These are phyloP conservation scores for Onychorhynchus coronatus DNA, from an alignment of 2,113 vertebrate species.

Conservation along the genomic window DNA sequence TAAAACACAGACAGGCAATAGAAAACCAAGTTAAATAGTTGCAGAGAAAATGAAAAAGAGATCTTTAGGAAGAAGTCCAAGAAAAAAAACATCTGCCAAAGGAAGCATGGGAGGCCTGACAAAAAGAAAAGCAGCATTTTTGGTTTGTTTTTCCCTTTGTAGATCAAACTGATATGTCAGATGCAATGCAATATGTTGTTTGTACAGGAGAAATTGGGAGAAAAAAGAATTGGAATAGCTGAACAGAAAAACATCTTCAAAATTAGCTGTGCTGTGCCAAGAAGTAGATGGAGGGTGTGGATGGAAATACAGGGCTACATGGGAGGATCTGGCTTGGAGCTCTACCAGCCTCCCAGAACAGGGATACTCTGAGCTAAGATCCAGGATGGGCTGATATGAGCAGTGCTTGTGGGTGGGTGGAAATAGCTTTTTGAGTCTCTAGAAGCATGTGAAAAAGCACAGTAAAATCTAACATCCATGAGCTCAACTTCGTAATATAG, in stretches of 20 bases:
- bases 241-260: conserved; percentile 4
- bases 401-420: background rate
- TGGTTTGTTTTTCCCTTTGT: conserved; percentile 33
- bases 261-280: background rate
- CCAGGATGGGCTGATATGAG: background rate
- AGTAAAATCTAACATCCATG: background rate
- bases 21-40: background rate
- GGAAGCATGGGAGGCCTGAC: background rate
- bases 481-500: background rate
- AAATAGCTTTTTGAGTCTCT: background rate
- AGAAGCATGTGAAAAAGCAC: background rate
- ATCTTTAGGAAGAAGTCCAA: background rate
- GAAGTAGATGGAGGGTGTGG: background rate
- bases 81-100: conserved; percentile 10
- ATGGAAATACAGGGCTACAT: background rate
- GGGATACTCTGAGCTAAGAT: background rate
- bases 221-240: conserved; percentile 8
- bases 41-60: background rate
- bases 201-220: conserved; percentile 17
- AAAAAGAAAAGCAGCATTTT: conserved; percentile 39
- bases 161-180: background rate
- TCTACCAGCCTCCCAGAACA: background rate
- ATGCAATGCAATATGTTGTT: conserved; percentile 62
- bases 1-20: background rate
- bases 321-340: background rate